Evolutionary conservation across 2,797 vertebrate genomes (phyloP).

Genomic region (Schizopygopsis pylzovi): DNA sequence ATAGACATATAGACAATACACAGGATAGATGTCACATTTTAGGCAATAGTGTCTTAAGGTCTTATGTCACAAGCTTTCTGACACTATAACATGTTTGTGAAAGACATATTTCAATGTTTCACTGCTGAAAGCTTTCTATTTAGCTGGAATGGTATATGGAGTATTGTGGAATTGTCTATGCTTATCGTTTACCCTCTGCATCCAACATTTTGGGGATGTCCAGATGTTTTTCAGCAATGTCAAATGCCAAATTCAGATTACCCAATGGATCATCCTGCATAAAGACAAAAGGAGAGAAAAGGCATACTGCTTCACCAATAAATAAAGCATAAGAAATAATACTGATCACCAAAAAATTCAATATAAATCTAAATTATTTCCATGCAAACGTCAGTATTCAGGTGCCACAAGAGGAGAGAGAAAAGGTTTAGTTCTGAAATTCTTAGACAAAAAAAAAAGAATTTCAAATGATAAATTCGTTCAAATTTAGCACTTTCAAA

Average conservation of each 20-base stretch:
- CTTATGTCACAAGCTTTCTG: not conserved
- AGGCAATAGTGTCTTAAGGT: not conserved
- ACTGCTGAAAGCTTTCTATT: not conserved
- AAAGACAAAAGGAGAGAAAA: constrained; percentile 55
- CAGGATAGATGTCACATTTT: not conserved
- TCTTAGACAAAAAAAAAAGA: not conserved
- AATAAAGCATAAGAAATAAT: not conserved
- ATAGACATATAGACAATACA: not conserved
- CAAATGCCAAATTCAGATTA: constrained; percentile 98
- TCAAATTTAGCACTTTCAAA: not conserved
- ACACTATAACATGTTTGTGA: not conserved
- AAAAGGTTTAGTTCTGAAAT: not conserved
- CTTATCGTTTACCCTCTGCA: constrained; percentile 87
- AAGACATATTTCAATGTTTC: not conserved
- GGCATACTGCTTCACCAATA: not conserved
- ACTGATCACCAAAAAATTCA: not conserved
- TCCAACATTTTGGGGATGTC: constrained; percentile 99
- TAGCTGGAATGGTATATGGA: not conserved
- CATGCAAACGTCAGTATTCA: constrained; percentile 31
- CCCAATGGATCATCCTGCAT: constrained; percentile 93
- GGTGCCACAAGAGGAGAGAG: constrained; percentile 1
- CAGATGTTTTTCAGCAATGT: constrained; percentile 98
- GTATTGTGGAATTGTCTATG: not conserved
- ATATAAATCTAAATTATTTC: not conserved
- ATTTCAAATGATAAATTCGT: not conserved